Evolutionary conservation across 2,113 vertebrate genomes (phyloP).

Genomic region (Seriola dumerili): DNA sequence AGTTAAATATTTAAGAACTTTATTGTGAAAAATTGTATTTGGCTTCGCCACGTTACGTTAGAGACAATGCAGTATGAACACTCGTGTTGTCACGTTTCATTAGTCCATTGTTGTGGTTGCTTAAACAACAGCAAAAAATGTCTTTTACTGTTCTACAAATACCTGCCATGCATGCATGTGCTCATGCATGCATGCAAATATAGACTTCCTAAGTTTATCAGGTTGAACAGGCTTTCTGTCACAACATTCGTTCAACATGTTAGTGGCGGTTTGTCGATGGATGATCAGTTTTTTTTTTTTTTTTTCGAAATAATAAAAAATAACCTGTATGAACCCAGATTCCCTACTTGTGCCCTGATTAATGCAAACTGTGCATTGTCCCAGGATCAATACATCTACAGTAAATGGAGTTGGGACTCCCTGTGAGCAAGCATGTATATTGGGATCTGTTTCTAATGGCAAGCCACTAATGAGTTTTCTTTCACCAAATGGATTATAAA

Average conservation of each 20-base stretch:
- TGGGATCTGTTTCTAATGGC: constrained; percentile 4
- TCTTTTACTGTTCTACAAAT: background rate
- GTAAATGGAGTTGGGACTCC: constrained; percentile 19
- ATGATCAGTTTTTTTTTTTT: constrained; percentile 2
- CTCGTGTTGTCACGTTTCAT: too few species aligned
- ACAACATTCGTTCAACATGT: constrained; percentile 5
- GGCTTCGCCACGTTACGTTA: too few species aligned
- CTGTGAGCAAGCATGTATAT: background rate
- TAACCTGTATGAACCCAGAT: background rate
- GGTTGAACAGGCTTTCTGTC: background rate
- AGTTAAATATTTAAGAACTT: too few species aligned
- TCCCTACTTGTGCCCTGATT: background rate
- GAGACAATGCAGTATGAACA: too few species aligned
- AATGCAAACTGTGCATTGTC: constrained; percentile 11
- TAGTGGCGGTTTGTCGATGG: background rate
- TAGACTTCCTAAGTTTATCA: background rate
- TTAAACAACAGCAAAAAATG: background rate
- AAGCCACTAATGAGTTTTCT: constrained; percentile 47
- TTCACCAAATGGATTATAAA: constrained; percentile 39
- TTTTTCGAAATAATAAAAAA: background rate
- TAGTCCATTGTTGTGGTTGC: too few species aligned
- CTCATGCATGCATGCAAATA: background rate
- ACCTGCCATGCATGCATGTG: background rate
- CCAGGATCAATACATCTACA: constrained; percentile 5
- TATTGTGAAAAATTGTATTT: too few species aligned